Percentiles rank a stretch among this genome's conserved stretches.
These are phyloP conservation scores for Calyptommatus sinebrachiatus DNA, from an alignment of 2,113 vertebrate genomes.

Conservation along the genomic window DNA sequence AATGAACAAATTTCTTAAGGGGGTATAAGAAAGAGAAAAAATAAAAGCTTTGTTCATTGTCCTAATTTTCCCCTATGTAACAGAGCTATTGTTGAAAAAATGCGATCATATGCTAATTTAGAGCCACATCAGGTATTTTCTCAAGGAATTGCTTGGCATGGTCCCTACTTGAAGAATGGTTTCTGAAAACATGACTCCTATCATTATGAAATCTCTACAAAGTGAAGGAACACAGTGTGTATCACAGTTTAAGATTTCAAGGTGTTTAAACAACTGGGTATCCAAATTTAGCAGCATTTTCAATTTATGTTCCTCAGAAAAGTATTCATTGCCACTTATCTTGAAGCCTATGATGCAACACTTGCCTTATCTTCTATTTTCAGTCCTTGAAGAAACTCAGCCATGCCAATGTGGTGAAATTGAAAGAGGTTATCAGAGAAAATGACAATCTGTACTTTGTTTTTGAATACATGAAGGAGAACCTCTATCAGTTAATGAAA, in stretches of 20 bases:
- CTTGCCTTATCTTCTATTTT: slow-evolving; percentile 50
- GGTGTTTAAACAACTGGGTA: neutral
- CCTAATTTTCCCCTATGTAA: neutral
- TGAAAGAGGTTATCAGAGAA: slow-evolving; percentile 85
- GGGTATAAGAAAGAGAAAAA: neutral
- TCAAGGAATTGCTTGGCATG: neutral
- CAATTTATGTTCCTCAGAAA: slow-evolving; percentile 5
- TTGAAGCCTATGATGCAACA: neutral
- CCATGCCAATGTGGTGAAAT: slow-evolving; percentile 81
- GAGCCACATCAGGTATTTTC: too few relatives aligned
- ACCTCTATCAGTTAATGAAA: slow-evolving; percentile 85
- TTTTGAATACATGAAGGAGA: slow-evolving; percentile 87
- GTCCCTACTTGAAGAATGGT: neutral
- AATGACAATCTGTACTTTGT: slow-evolving; percentile 84
- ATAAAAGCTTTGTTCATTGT: neutral
- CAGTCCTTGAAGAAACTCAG: slow-evolving; percentile 84
- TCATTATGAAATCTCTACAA: neutral
- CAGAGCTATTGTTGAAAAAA: neutral
- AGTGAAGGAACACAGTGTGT: neutral
- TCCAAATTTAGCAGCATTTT: slow-evolving; percentile 1
- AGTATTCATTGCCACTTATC: slow-evolving; percentile 6
- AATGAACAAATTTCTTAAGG: too few relatives aligned
- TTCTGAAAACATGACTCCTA: neutral
- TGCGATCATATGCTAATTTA: neutral
- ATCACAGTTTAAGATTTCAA: neutral